Percentiles rank a stretch among this genome's conserved stretches.
Conservation (phyloP, 2,797 vertebrate genomes). For the Ptychadena robeensis region DNA sequence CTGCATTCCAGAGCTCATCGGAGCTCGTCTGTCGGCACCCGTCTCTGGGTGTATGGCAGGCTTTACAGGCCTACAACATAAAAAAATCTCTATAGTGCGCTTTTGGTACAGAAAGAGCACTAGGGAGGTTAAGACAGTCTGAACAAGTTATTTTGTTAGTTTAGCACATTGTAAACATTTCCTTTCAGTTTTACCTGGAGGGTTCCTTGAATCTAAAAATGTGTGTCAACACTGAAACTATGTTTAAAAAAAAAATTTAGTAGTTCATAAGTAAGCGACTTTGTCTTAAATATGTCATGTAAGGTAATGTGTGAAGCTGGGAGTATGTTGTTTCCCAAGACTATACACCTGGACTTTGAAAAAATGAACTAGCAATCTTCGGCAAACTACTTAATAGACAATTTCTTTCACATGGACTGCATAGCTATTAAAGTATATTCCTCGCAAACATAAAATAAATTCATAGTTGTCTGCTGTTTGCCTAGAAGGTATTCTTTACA, state of each 20-base stretch:
- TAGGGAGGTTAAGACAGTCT: too few species aligned
- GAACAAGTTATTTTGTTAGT: too few species aligned
- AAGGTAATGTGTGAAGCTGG: constrained; percentile 29
- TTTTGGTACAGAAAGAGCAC: too few species aligned
- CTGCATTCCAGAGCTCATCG: too few species aligned
- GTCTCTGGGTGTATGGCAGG: too few species aligned
- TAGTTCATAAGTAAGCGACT: neutral
- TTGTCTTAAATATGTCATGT: constrained; percentile 19
- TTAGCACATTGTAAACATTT: neutral
- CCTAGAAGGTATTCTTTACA: constrained; percentile 6
- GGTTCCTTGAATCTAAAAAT: neutral
- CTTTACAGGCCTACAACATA: too few species aligned
- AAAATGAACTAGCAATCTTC: neutral
- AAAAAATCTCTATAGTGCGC: too few species aligned
- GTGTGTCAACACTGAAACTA: neutral
- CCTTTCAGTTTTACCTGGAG: neutral
- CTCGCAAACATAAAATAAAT: constrained; percentile 4
- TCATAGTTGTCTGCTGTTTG: constrained; percentile 44
- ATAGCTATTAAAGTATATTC: constrained; percentile 25
- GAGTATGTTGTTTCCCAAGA: constrained; percentile 36
- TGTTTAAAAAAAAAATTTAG: neutral
- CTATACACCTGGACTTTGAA: constrained; percentile 36
- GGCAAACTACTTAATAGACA: constrained; percentile 7
- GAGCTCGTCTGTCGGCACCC: too few species aligned
- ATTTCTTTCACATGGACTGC: constrained; percentile 17